A percentile compares a stretch with the other conserved stretches of the same genome.
Conservation (phyloP, 2,113 vertebrate genomes). For the Caretta caretta region DNA sequence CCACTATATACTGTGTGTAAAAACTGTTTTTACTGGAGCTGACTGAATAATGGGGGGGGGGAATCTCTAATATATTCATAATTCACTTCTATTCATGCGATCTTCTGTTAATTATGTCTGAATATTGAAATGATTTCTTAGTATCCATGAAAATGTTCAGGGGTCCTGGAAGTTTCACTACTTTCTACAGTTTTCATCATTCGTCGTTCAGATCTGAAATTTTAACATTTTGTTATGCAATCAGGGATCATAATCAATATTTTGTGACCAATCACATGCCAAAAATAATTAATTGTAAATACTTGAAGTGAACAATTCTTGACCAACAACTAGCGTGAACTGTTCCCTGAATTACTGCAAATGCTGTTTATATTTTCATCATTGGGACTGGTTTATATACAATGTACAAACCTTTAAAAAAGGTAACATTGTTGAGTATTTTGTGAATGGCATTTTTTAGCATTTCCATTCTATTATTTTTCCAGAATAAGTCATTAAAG, state of each 20-base stretch:
- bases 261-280: not conserved
- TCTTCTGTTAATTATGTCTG: not conserved
- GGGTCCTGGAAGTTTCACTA: not conserved
- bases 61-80: not conserved
- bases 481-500: not conserved
- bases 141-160: not conserved
- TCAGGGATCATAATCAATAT: not conserved
- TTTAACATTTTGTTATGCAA: not conserved
- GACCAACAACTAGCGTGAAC: not conserved
- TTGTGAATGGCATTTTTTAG: not conserved
- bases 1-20: not conserved
- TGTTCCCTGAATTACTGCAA: not conserved
- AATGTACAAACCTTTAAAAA: not conserved
- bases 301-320: not conserved
- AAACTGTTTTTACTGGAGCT: not conserved
- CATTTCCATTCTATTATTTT: not conserved
- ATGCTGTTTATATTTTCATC: not conserved
- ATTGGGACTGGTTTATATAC: not conserved
- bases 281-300: not conserved
- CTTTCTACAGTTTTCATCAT: not conserved
- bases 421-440: not conserved
- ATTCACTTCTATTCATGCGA: not conserved
- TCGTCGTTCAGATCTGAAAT: not conserved
- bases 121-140: not conserved
- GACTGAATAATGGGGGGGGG: not conserved